Evolutionary conservation across 2,113 vertebrate species (phyloP), one percentile per base, ranked within the genome.

Genomic region (Microcebus jonahi): DNA sequence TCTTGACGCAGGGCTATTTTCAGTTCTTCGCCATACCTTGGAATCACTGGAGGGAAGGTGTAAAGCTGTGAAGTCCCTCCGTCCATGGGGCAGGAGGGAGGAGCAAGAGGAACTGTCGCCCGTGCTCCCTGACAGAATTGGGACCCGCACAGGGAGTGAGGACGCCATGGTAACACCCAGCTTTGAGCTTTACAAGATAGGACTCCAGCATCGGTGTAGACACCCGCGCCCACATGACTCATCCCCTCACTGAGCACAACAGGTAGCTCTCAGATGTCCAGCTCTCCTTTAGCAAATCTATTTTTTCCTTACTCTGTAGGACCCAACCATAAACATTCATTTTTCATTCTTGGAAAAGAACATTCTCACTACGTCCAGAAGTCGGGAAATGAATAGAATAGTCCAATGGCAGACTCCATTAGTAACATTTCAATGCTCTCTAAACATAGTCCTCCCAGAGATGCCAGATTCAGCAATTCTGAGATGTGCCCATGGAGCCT

Each of bases 381-480:
- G 80, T 86, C 79, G 59, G 80, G 55, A 95, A 93, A 92, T 77
- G 95, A 95, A 95, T 88, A 84, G 65, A 96, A 84, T n/a, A 2
- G 1, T 95, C 83, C 83, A 67, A 31, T 76, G 76, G 94, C 90
- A 87, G 68, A 80, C 79, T 96, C 94, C 61, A 95, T 98, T 98
- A 97, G 95, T 97, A 96, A 98, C 97, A 98, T 98, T 95, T 97
- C 97, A 97, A 91, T 97, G 95, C 81, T 96, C 84, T 97, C 95
- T 98, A 98, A 98, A 97, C 95, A 88, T 9, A 93, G 75, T 71
- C 82, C 77, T 96, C 55, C 97, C 83, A 8, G 94, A 96, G 97
- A 91, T 96, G 95, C n/a, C n/a, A 93, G 90, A 93, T 93, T 95
- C 97, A 97, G 97, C 94, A 94, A 50, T 96, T 96, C 25, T 68